Percentiles rank a stretch among this genome's conserved stretches.
These are phyloP conservation scores for Coilia nasus DNA, from an alignment of 2,797 vertebrate genomes.

Conservation along the genomic window DNA sequence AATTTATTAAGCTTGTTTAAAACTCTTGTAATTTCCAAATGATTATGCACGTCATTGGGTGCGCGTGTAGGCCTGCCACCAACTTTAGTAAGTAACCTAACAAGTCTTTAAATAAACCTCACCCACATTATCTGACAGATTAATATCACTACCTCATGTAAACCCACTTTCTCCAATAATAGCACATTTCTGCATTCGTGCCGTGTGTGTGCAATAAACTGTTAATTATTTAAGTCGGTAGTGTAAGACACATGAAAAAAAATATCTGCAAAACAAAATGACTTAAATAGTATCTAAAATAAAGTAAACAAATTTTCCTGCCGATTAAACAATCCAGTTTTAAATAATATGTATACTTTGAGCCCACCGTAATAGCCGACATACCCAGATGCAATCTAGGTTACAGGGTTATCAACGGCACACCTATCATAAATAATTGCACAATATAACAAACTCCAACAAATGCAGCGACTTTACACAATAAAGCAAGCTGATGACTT, in stretches of 20 bases:
- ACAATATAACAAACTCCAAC: neutral
- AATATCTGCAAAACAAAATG: neutral
- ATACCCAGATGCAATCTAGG: neutral
- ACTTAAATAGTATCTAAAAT: neutral
- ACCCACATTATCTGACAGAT: slow-evolving; percentile 1
- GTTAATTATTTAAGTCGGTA: neutral
- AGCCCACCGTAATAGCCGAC: no score
- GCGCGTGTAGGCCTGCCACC: neutral
- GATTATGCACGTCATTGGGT: neutral
- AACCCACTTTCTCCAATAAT: neutral
- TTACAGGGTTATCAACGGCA: neutral
- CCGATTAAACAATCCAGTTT: neutral
- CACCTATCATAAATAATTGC: neutral
- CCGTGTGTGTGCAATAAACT: neutral
- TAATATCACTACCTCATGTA: neutral
- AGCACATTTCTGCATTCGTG: neutral
- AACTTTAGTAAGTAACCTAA: slow-evolving; percentile 10
- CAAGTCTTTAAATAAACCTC: neutral
- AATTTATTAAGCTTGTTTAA: neutral
- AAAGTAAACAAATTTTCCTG: neutral
- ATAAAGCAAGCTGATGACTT: slow-evolving; percentile 65
- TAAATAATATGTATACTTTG: neutral
- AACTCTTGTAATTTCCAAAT: neutral
- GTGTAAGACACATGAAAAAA: neutral
- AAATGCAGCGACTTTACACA: neutral